These are phyloP conservation scores for Pollimyrus isidori DNA, from an alignment of 2,113 vertebrate genomes.

Conservation along the genomic window DNA sequence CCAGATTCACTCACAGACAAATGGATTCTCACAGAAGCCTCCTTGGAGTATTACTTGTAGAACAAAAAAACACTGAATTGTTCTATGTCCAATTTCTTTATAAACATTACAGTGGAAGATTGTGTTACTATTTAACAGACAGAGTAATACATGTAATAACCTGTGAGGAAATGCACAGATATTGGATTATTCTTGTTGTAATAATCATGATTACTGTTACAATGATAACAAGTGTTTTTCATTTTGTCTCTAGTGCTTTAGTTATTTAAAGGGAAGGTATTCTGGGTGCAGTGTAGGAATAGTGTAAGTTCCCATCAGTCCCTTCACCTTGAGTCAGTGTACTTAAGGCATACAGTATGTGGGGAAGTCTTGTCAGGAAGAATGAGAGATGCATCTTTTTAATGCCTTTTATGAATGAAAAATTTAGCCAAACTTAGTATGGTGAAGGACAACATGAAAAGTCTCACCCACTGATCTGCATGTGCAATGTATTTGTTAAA, in stretches of 20 bases:
- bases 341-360: not conserved
- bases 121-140: not conserved
- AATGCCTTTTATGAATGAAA: slow-evolving; percentile 1
- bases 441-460: not conserved
- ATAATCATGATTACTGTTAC: slow-evolving; percentile 7
- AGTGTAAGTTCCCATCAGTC: not conserved
- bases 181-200: not conserved
- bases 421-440: not conserved
- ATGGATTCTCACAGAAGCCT: not conserved
- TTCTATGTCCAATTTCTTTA: not conserved
- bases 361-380: not conserved
- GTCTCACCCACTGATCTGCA: not conserved
- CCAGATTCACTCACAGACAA: not conserved
- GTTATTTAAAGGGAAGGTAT: not conserved
- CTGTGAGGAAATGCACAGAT: not conserved
- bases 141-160: not conserved
- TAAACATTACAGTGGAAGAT: not conserved
- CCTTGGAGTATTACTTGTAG: not conserved
- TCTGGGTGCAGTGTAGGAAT: not conserved
- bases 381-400: not conserved
- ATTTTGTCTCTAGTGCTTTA: not conserved
- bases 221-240: not conserved
- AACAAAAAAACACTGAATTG: not conserved
- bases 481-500: not conserved
- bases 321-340: not conserved